These are phyloP conservation scores for Tetraodon nigroviridis DNA, from an alignment of 2,113 vertebrate species.

Conservation along the genomic window DNA sequence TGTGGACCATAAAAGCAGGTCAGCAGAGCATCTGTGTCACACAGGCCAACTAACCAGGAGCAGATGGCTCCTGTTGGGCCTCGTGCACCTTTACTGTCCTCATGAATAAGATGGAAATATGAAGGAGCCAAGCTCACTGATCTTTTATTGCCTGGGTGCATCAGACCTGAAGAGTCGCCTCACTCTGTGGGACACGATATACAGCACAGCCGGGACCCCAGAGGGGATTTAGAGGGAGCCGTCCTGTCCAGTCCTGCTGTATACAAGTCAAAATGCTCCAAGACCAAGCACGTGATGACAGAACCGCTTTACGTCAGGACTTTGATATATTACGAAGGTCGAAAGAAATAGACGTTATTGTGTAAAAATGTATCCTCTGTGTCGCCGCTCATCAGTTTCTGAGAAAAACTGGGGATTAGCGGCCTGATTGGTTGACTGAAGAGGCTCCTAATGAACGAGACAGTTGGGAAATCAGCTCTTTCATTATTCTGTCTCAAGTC, in stretches of 20 bases:
- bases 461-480: conserved; percentile 51
- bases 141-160: conserved; percentile 26
- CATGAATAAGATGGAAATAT: conserved; percentile 53
- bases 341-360: no score
- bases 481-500: conserved; percentile 46
- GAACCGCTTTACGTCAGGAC: not conserved
- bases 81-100: conserved; percentile 53
- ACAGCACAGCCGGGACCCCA: not conserved
- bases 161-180: not conserved
- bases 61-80: conserved; percentile 67
- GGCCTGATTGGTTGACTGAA: conserved; percentile 42
- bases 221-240: no score
- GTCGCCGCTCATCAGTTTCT: conserved; percentile 17
- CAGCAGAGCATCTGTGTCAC: conserved; percentile 63
- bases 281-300: not conserved
- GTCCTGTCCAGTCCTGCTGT: no score
- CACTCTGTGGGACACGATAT: conserved; percentile 20
- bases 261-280: not conserved
- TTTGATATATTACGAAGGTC: not conserved
- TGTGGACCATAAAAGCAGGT: conserved; percentile 42
- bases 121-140: conserved; percentile 23
- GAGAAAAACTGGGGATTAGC: conserved; percentile 44
- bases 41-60: conserved; percentile 58
- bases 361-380: no score
- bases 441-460: conserved; percentile 39